A percentile compares a stretch with the other conserved stretches of the same genome.
Evolutionary conservation across 2,797 vertebrate genomes (phyloP).

Genomic region (Anolis apletophallus): DNA sequence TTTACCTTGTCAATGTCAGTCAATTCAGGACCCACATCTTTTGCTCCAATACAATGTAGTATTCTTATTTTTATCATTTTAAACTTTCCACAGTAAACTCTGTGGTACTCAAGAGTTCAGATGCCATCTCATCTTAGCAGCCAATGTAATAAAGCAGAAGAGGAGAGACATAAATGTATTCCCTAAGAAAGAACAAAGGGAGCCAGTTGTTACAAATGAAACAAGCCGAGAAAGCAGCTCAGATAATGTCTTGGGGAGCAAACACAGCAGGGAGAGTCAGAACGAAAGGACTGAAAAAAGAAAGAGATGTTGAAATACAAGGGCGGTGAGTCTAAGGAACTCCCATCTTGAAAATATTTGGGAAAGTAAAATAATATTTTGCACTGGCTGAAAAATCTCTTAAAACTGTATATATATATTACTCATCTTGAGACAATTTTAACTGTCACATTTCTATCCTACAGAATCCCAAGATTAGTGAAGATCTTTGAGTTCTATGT

Average conservation of each 20-base stretch:
- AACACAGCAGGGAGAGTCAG: background rate
- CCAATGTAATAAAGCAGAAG: conserved; percentile 31
- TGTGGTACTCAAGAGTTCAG: conserved; percentile 32
- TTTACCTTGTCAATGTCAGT: too few species aligned
- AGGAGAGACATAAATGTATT: conserved; percentile 39
- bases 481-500: too few species aligned
- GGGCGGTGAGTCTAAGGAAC: background rate
- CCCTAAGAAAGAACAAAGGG: conserved; percentile 52
- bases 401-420: background rate
- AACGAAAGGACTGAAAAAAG: background rate
- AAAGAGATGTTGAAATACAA: conserved; percentile 14
- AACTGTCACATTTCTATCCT: too few species aligned
- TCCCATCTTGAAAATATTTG: rapidly evolving
- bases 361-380: background rate
- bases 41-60: background rate
- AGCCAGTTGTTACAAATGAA: conserved; percentile 58
- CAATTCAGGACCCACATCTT: too few species aligned
- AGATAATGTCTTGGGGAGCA: conserved; percentile 37
- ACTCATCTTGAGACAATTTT: background rate
- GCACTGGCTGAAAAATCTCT: background rate
- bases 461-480: too few species aligned
- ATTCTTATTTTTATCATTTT: conserved; percentile 44
- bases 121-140: conserved; percentile 43
- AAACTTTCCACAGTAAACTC: conserved; percentile 37
- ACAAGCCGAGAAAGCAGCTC: conserved; percentile 38